phyloP scores from a whole-genome alignment of 2,113 vertebrate species.

The Oryzias woworae region DNA sequence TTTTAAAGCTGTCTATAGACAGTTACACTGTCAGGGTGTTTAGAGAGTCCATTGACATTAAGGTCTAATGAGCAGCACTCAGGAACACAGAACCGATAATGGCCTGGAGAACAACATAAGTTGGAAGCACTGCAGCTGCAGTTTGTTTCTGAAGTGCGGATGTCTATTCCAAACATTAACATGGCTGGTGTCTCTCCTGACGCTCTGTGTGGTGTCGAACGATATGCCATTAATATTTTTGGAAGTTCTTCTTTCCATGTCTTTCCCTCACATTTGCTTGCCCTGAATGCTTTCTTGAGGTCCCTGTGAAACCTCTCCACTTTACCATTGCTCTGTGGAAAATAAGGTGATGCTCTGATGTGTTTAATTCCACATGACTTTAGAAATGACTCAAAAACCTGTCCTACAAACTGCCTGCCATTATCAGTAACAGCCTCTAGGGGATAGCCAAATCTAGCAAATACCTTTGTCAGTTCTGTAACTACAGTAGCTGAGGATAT shows the following conservation, averaged over 20 bases:
- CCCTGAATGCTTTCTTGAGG: slow-evolving; percentile 1
- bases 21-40: too few relatives aligned
- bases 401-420: not conserved
- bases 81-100: too few relatives aligned
- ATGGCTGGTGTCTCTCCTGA: slow-evolving; percentile 1
- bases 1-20: too few relatives aligned
- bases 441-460: not conserved
- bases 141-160: not conserved
- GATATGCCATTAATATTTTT: not conserved
- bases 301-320: slow-evolving; percentile 1
- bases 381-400: not conserved
- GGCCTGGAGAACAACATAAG: too few relatives aligned
- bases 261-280: not conserved
- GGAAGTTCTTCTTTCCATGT: not conserved
- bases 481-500: not conserved
- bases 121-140: too few relatives aligned
- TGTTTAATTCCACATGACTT: not conserved
- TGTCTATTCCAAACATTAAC: slow-evolving; percentile 1
- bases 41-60: too few relatives aligned
- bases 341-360: not conserved
- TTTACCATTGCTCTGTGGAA: not conserved
- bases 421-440: not conserved
- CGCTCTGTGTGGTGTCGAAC: not conserved
- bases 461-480: not conserved
- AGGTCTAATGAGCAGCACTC: too few relatives aligned